Evolutionary conservation across 2,113 vertebrate species (phyloP).

Genomic region (Syngnathoides biaculeatus): DNA sequence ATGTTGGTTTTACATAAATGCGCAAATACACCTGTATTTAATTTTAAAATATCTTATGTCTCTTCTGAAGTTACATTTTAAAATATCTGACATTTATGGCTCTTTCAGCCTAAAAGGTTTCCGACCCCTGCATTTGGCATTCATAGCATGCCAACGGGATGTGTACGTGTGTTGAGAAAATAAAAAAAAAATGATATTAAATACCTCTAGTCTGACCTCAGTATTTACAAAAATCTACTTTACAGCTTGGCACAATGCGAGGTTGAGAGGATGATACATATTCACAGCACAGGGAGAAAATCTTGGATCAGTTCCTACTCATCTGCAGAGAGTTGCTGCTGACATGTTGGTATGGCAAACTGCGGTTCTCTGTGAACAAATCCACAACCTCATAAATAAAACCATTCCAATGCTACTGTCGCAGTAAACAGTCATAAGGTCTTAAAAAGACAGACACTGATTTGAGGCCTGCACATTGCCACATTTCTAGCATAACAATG

Average conservation of each 20-base stretch:
- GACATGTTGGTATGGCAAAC: conserved; percentile 40
- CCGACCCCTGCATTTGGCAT: too few relatives aligned
- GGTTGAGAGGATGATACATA: conserved; percentile 1
- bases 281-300: background rate
- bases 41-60: too few relatives aligned
- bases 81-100: too few relatives aligned
- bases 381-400: conserved; percentile 21
- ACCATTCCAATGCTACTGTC: background rate
- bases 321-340: conserved; percentile 14
- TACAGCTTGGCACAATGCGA: conserved; percentile 23
- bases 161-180: background rate
- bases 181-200: background rate
- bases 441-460: conserved; percentile 7
- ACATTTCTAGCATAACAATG: background rate
- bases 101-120: too few relatives aligned
- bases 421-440: background rate
- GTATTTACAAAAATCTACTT: conserved; percentile 3
- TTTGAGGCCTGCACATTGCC: background rate
- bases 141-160: conserved; percentile 13
- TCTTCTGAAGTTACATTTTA: too few relatives aligned
- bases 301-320: conserved; percentile 5
- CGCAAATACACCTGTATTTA: too few relatives aligned
- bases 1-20: too few relatives aligned
- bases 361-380: conserved; percentile 1
- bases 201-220: background rate